Evolutionary conservation across 2,888 invertebrate species (phyloP).

Genomic region (Barypeithes pellucidus): DNA sequence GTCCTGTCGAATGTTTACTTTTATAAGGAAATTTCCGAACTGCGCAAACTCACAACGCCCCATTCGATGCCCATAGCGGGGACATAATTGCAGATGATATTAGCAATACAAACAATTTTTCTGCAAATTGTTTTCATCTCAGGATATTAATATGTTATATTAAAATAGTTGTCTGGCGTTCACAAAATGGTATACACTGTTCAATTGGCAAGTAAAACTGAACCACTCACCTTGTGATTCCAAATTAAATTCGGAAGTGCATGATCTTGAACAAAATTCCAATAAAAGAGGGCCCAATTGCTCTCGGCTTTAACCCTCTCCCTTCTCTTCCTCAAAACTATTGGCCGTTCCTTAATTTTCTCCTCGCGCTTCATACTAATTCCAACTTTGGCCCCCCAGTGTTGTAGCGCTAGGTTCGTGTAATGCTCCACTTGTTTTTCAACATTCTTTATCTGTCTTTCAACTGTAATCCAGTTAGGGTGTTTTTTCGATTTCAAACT

Average conservation of each 20-base stretch:
- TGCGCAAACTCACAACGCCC: no score
- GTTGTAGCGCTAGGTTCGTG: slow-evolving; percentile 78
- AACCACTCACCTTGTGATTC: slow-evolving; percentile 89
- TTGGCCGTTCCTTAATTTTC: slow-evolving; percentile 84
- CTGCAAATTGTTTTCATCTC: no score
- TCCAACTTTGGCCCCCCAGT: slow-evolving; percentile 80
- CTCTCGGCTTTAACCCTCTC: slow-evolving; percentile 90
- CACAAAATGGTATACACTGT: no score
- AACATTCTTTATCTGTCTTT: slow-evolving; percentile 82
- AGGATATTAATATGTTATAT: no score
- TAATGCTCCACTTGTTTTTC: slow-evolving; percentile 88
- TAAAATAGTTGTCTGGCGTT: no score
- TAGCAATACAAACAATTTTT: no score
- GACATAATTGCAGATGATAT: no score
- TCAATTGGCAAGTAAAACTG: neutral
- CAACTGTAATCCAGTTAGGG: slow-evolving; percentile 81
- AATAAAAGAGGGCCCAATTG: slow-evolving; percentile 96
- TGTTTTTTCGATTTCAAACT: slow-evolving; percentile 79
- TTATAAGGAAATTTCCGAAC: no score
- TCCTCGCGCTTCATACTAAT: slow-evolving; percentile 74
- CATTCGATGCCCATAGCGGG: no score
- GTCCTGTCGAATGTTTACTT: no score
- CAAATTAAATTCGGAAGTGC: slow-evolving; percentile 97
- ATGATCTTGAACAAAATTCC: slow-evolving; percentile 95
- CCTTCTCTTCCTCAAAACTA: slow-evolving; percentile 91